A percentile compares a stretch with the other conserved stretches of the same genome.
These are phyloP conservation scores for Aphelenchoides fujianensis DNA, from an alignment of 1,140 invertebrate species.

Conservation along the genomic window DNA sequence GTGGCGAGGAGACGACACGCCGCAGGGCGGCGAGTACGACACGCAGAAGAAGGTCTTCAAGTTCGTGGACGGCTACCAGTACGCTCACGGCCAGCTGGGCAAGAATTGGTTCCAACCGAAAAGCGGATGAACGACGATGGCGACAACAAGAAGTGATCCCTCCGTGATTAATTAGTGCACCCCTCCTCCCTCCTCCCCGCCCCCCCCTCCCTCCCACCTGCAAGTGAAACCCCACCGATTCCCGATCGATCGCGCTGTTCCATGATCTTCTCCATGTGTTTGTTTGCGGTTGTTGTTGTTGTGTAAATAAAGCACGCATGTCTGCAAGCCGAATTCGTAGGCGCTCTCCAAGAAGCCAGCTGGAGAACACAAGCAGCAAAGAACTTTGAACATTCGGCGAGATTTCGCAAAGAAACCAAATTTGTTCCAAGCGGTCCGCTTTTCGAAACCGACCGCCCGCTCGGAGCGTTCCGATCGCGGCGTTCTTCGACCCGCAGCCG, in stretches of 20 bases:
- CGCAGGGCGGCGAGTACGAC: not conserved
- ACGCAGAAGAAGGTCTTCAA: not conserved
- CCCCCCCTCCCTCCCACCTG: not conserved
- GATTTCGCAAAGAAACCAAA: too few species aligned
- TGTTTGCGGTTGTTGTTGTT: not conserved
- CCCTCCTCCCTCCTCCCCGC: not conserved
- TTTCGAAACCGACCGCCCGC: too few species aligned
- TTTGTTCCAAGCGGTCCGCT: too few species aligned
- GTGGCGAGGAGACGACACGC: not conserved
- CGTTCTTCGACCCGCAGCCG: too few species aligned
- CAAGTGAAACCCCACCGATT: not conserved
- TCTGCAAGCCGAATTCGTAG: too few species aligned
- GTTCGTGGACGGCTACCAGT: not conserved
- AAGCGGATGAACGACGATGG: too few species aligned
- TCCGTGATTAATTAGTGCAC: not conserved
- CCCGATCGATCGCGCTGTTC: not conserved
- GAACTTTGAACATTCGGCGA: too few species aligned
- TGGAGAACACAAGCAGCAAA: too few species aligned
- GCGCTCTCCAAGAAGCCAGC: too few species aligned
- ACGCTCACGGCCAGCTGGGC: not conserved
- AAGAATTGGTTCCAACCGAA: not conserved
- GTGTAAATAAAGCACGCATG: slow-evolving; percentile 6
- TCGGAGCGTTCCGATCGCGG: too few species aligned
- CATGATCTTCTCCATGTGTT: not conserved
- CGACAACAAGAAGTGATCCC: too few species aligned